A percentile compares a stretch with the other conserved stretches of the same genome.
Evolutionary conservation across 2,797 vertebrate genomes (phyloP).

Genomic region (Neostethus bicornis): DNA sequence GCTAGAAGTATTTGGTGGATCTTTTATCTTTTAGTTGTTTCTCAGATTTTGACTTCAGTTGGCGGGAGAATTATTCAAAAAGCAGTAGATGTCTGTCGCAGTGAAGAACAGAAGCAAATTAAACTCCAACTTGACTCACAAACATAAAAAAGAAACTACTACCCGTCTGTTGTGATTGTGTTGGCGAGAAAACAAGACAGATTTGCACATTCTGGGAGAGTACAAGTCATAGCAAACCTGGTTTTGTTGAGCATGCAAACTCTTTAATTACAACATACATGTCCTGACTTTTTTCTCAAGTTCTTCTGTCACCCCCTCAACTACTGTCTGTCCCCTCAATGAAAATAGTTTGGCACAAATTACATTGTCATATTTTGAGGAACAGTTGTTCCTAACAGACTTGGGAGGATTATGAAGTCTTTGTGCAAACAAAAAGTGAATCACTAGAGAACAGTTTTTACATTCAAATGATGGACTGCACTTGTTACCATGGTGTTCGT

Average conservation of each 20-base stretch:
- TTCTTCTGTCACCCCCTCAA: conserved; percentile 13
- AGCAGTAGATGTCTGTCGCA: background rate
- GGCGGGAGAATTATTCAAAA: background rate
- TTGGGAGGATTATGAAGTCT: conserved; percentile 3
- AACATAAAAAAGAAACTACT: background rate
- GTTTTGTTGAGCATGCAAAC: background rate
- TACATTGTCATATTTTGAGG: conserved; percentile 29
- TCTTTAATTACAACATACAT: conserved; percentile 1
- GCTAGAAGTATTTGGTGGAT: background rate
- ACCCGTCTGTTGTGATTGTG: background rate
- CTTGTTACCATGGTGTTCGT: background rate
- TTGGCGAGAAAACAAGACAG: background rate
- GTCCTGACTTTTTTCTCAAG: conserved; percentile 5
- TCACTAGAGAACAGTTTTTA: background rate
- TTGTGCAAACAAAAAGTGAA: conserved; percentile 8
- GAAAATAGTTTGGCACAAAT: background rate
- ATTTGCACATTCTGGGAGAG: background rate
- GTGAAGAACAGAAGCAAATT: conserved; percentile 4
- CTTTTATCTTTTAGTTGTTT: conserved; percentile 1
- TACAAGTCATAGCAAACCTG: background rate
- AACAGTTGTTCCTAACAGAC: conserved; percentile 16
- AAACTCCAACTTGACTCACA: background rate
- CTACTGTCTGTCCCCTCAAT: background rate
- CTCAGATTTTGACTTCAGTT: background rate
- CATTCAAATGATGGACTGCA: background rate